Evolutionary conservation across 1,140 invertebrate genomes (phyloP), one percentile per base, ranked within the genome.

Genomic region (Papilio dardanus): DNA sequence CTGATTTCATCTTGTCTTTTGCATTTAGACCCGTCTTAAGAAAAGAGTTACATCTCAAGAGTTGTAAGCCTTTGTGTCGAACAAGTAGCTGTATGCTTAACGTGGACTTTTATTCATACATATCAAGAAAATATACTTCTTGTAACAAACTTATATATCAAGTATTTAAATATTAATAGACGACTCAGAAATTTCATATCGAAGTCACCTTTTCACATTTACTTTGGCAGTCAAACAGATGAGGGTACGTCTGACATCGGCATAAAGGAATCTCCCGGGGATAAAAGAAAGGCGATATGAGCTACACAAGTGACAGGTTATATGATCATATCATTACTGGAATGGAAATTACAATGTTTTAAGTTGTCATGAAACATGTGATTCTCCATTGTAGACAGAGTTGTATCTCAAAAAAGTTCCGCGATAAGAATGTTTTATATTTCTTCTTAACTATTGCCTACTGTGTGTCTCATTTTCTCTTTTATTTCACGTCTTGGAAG

Each of bases 141-240:
- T 58, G 50, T 58, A 21, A 58, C 21, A 3, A n/a, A 8, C 10
- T 14, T 16, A 24, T 30, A 12, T n/a, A n/a, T n/a, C n/a, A n/a
- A n/a, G 24, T 62, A 62, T 62, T 62, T 62, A 62, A 62, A 28
- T 62, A 58, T 58, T 58, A 58, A 58, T 24, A 62, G 24, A 28
- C 50, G 50, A 28, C 54, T 28, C 54, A 30, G 54, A 62, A 30
- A 62, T 62, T 62, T 62, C 54, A 62, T 58, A 58, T 62, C 24
- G 10, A 62, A 62, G 54, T 62, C 50, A 54, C 50, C 54, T 28
- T 62, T 30, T 62, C 54, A 62, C 54, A 62, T 62, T 62, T 62
- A 62, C 24, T 62, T 62, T 62, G 21, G 21, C 54, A 62, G 54
- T 62, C 54, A 54, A 54, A 54, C 21, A 62, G 54, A 62, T 62